Conservation (phyloP, 2,888 invertebrate species). For the Dryadula phaetusa region DNA sequence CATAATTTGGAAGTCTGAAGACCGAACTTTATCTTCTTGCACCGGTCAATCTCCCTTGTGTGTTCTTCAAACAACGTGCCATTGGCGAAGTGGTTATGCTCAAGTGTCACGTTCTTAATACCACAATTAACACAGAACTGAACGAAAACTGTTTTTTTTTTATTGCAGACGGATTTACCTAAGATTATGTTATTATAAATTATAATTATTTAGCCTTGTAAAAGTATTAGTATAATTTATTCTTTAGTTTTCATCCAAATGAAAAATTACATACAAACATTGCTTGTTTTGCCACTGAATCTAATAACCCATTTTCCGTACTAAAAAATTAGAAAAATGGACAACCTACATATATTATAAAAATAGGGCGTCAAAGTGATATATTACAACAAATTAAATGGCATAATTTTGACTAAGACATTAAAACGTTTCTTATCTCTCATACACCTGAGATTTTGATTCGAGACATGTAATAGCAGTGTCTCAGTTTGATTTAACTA, state of each 20-base stretch:
- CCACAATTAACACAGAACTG: too few species aligned
- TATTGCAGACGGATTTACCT: too few species aligned
- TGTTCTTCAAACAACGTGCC: too few species aligned
- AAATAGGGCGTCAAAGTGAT: neutral
- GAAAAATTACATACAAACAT: neutral
- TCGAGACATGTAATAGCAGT: conserved; percentile 4
- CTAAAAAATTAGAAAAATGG: neutral
- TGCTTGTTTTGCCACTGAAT: neutral
- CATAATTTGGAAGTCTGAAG: too few species aligned
- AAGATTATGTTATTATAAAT: too few species aligned
- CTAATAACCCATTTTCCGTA: neutral
- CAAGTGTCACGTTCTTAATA: too few species aligned
- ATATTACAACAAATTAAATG: conserved; percentile 1
- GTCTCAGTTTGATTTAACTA: conserved; percentile 15
- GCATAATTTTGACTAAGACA: neutral
- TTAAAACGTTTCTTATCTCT: neutral
- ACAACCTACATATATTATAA: too few species aligned
- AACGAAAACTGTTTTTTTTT: too few species aligned
- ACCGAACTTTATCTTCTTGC: too few species aligned
- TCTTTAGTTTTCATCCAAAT: neutral
- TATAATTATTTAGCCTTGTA: neutral
- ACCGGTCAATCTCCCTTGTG: too few species aligned
- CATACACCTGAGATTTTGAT: neutral
- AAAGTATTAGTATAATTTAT: neutral
- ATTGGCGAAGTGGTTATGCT: too few species aligned